Conservation (phyloP, 2,113 vertebrate species). For the Cygnus buccinator region DNA sequence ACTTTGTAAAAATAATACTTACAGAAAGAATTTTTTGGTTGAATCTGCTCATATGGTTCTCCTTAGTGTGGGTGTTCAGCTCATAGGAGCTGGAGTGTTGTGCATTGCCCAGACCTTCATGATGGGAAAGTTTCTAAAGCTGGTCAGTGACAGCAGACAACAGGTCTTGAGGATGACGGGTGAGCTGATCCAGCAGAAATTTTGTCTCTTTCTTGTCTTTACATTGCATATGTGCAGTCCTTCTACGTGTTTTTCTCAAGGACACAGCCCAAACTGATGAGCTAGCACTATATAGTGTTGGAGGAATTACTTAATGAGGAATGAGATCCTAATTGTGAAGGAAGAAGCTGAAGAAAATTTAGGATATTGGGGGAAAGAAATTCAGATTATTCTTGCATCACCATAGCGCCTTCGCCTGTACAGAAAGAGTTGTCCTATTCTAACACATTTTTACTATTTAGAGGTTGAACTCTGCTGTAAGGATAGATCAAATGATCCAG, state of each 20-base stretch:
- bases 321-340: not conserved
- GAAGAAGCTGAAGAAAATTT: not conserved
- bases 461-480: not conserved
- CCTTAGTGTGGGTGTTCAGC: not conserved
- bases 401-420: not conserved
- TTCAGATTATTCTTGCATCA: not conserved
- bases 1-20: not conserved
- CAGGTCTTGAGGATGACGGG: not conserved
- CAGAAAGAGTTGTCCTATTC: not conserved
- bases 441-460: not conserved
- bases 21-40: not conserved
- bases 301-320: not conserved
- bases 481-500: not conserved
- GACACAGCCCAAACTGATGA: not conserved
- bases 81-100: not conserved
- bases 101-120: not conserved
- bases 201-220: not conserved
- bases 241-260: not conserved
- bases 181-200: not conserved
- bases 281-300: not conserved
- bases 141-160: not conserved
- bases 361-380: not conserved
- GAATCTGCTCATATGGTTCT: not conserved
- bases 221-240: fast-evolving
- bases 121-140: not conserved